Evolutionary conservation across 2,113 vertebrate species (phyloP).

Genomic region (Mobula birostris): DNA sequence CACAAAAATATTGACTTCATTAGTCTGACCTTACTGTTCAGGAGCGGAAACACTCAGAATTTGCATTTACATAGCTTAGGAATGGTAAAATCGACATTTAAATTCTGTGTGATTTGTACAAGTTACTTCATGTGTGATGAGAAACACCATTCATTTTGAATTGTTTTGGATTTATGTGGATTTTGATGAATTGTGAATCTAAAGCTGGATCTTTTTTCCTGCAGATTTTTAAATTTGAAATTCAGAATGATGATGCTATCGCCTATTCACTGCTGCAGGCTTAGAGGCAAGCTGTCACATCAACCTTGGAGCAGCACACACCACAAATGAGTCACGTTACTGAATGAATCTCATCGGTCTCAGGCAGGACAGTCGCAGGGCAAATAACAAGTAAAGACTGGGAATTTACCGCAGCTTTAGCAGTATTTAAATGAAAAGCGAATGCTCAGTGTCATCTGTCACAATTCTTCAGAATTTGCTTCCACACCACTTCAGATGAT

Average conservation of each 20-base stretch:
- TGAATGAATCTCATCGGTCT: background rate
- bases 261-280: background rate
- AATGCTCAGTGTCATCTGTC: background rate
- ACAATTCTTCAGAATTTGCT: background rate
- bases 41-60: background rate
- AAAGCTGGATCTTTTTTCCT: background rate
- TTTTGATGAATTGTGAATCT: background rate
- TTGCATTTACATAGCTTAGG: background rate
- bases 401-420: background rate
- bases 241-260: background rate
- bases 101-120: too few relatives aligned
- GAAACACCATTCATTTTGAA: too few relatives aligned
- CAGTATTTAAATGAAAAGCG: background rate
- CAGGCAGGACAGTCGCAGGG: background rate
- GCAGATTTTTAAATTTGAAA: background rate
- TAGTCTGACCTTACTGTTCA: background rate
- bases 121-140: too few relatives aligned
- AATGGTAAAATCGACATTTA: too few relatives aligned
- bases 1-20: background rate
- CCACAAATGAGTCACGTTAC: background rate
- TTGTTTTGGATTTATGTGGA: background rate
- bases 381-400: background rate
- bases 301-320: background rate
- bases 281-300: background rate
- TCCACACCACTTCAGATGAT: background rate